A percentile compares a stretch with the other conserved stretches of the same genome.
Evolutionary conservation across 2,888 invertebrate species (phyloP).

Genomic region (Thecophora atra): DNA sequence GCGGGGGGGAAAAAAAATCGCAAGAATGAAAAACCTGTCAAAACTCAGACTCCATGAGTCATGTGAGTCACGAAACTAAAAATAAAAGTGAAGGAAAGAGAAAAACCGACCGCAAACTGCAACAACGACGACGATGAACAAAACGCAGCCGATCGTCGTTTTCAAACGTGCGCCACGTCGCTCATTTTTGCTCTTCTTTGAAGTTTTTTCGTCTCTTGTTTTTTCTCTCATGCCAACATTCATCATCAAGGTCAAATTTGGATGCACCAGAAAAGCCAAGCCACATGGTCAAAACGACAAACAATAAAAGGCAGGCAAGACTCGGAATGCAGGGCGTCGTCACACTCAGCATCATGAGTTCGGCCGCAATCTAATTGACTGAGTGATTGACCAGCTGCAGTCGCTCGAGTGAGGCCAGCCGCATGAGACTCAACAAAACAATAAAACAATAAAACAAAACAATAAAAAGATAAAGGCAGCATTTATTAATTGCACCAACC

Average conservation of each 20-base stretch:
- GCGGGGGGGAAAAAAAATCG: no score
- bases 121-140: not conserved
- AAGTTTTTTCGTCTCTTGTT: not conserved
- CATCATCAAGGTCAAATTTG: constrained; percentile 21
- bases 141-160: not conserved
- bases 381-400: no score
- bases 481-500: constrained; percentile 10
- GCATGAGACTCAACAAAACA: not conserved
- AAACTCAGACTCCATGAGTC: not conserved
- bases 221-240: constrained; percentile 6
- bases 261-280: constrained; percentile 21
- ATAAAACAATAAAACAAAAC: not conserved
- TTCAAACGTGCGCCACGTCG: not conserved
- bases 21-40: not conserved
- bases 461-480: not conserved
- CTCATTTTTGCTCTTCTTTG: not conserved
- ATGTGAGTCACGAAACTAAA: not conserved
- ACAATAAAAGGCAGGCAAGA: no score
- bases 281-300: constrained; percentile 1
- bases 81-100: not conserved
- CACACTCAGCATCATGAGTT: no score
- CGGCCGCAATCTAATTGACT: no score
- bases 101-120: not conserved
- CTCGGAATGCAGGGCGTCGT: no score
- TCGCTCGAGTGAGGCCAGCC: constrained; percentile 16